phyloP scores from a whole-genome alignment of 1,140 invertebrate genomes.

The Scaptomyza pallida region DNA sequence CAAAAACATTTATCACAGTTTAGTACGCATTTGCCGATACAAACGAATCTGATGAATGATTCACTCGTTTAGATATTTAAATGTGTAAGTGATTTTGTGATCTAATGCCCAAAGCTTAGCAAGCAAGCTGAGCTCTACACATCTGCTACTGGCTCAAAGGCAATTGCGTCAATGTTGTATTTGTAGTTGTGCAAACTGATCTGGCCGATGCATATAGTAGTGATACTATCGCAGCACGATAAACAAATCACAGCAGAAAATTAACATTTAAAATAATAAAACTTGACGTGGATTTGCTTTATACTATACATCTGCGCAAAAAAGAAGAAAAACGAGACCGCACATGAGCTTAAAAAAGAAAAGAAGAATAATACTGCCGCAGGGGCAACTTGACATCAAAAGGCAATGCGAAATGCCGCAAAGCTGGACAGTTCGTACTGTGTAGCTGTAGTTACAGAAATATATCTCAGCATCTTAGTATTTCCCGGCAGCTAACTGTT shows the following conservation, averaged over 20 bases:
- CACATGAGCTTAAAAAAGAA: slow-evolving; percentile 56
- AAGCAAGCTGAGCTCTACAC: no score
- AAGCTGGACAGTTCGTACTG: slow-evolving; percentile 57
- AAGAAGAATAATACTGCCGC: slow-evolving; percentile 3
- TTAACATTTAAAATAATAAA: slow-evolving; percentile 66
- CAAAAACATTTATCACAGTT: slow-evolving; percentile 69
- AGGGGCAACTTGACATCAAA: slow-evolving; percentile 61
- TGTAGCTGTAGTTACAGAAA: slow-evolving; percentile 37
- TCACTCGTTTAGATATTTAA: slow-evolving; percentile 42
- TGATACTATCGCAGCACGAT: slow-evolving; percentile 34
- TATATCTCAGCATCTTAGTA: slow-evolving; percentile 10
- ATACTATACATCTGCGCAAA: slow-evolving; percentile 19
- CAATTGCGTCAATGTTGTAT: slow-evolving; percentile 44
- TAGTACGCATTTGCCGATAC: slow-evolving; percentile 42
- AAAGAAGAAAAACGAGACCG: slow-evolving; percentile 16
- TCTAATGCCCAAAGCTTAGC: slow-evolving; percentile 3
- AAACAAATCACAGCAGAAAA: slow-evolving; percentile 52
- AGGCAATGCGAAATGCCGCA: slow-evolving; percentile 66
- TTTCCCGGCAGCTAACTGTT: slow-evolving; percentile 70
- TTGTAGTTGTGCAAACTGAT: slow-evolving; percentile 31
- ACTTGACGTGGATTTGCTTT: slow-evolving; percentile 24
- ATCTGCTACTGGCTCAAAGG: background rate
- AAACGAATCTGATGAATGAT: slow-evolving; percentile 48
- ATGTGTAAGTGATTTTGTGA: slow-evolving; percentile 54
- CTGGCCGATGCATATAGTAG: slow-evolving; percentile 42